Evolutionary conservation across 2,888 invertebrate genomes (phyloP), one percentile per base, ranked within the genome.

Genomic region (Acleris emargana): DNA sequence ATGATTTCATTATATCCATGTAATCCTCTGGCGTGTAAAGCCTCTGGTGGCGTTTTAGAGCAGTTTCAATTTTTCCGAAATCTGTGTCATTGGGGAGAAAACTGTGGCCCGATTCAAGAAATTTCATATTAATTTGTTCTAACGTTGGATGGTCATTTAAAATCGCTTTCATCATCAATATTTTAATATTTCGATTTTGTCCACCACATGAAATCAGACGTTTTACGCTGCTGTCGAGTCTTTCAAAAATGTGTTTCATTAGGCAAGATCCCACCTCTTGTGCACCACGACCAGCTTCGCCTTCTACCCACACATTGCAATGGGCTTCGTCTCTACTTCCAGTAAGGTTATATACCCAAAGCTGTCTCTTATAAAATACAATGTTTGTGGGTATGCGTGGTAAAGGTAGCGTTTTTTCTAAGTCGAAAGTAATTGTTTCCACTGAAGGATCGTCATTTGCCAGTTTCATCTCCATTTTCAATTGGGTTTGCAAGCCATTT

Each of bases 151-250:
- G 72, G 51, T 68, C 68, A 38, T 71, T 67, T 50, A 76, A 69
- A n/a, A 67, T 68, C 42, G 64, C 69, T 66, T 69, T 71, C 50
- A 75, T 49, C 68, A 74, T 71, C 2, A 75, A 47, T 16, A 64
- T 32, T 64, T 73, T 74, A 20, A 73, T 73, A 22, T 71, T 73
- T 18, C 70, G 62, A 61, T 74, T 68, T 50, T 75, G 73, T 18
- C 73, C 73, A 7, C 74, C 73, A 53, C 73, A 73, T 7, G 67
- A 70, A n/a, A 62, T 67, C 38, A 73, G 50, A 25, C 59, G n/a
- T 49, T 58, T 64, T 22, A 67, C 58, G 13, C 47, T 45, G 52
- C 47, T 45, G 5, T 68, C 62, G 43, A 69, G 54, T 17, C 32
- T 69, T 53, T 68, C 62, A 52, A 53, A 61, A 25, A 72, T 43